Percentiles rank a stretch among this genome's conserved stretches.
Conservation (phyloP, 2,888 invertebrate genomes). For the Thymelicus sylvestris region DNA sequence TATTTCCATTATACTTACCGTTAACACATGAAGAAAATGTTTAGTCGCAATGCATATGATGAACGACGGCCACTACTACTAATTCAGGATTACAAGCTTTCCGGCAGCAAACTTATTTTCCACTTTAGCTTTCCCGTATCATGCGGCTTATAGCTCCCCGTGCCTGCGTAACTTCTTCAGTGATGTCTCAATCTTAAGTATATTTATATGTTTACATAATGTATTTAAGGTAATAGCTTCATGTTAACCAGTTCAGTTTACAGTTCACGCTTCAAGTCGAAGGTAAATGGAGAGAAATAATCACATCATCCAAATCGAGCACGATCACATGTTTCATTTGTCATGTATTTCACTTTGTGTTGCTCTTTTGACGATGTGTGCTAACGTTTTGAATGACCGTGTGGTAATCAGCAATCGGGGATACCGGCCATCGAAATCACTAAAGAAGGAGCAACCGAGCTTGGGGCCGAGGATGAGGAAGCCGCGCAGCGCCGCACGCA, state of each 20-base stretch:
- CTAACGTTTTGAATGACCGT: conserved; percentile 76
- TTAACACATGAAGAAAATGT: conserved; percentile 30
- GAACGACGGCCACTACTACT: conserved; percentile 24
- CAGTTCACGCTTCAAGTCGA: conserved; percentile 45
- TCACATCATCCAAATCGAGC: conserved; percentile 42
- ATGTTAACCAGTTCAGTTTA: conserved; percentile 34
- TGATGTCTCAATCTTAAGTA: conserved; percentile 45
- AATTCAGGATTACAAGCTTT: conserved; percentile 51
- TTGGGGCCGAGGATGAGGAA: conserved; percentile 87
- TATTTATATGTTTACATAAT: conserved; percentile 47
- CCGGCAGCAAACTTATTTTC: conserved; percentile 67
- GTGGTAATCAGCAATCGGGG: conserved; percentile 83
- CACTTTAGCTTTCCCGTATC: conserved; percentile 67
- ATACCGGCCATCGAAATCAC: conserved; percentile 90
- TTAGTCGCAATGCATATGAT: conserved; percentile 38
- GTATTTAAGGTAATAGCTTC: conserved; percentile 35
- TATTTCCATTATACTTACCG: conserved; percentile 40
- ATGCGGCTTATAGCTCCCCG: conserved; percentile 66
- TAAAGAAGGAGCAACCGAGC: conserved; percentile 89
- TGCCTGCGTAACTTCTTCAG: conserved; percentile 48
- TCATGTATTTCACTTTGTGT: conserved; percentile 56
- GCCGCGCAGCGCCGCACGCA: conserved; percentile 77
- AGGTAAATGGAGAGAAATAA: conserved; percentile 38
- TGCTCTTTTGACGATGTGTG: conserved; percentile 57
- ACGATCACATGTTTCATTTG: conserved; percentile 52